Base-by-base conservation (phyloP, 2,888 invertebrate genomes). In the Ectobius pallidus region DNA sequence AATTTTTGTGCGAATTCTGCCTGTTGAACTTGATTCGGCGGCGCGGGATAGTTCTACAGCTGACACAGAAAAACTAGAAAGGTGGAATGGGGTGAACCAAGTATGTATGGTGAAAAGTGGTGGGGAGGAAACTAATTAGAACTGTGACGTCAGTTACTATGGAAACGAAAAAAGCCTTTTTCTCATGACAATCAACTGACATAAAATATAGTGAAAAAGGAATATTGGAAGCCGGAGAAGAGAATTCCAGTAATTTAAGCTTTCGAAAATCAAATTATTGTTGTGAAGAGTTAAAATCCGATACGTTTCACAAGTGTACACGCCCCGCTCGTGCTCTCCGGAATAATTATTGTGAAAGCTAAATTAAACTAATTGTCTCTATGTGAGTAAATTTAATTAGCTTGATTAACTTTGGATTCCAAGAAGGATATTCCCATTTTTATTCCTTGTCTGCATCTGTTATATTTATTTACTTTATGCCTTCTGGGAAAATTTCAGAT, bases 121-220 rank as follows among this genome's bases (percentile, higher is more conserved):
- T 18, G 46, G 25, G 30, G 30, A 61, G 58, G 69, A 72, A 72
- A 72, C 72, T 72, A 72, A 72, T 72, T 72, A 69, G 72, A 72
- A 72, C 69, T 42, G 69, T 69, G 69, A 69, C 69, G 69, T 62
- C 61, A 61, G 67, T 72, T 67, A 39, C 72, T 42, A 39, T 27
- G 68, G 72, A 20, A 39, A 67, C 72, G 46, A 32, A 44, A 68
- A 46, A 58, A 55, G 25, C 44, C 68, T 58, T 42, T 58, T 58
- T 27, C 34, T 27, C 44, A 32, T 44, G 16, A 44, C 63, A 44
- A 65, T 65, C 65, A 65, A 65, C 22, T 32, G 39, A 16, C 65
- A 58, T 58, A 27, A 30, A 58, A 58, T n/a, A n/a, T 30, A 58
- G 32, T 16, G 27, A 30, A 58, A 58, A 58, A 58, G 32, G 58